Conservation (phyloP, 2,113 vertebrate genomes). For the Ptyas mucosa region DNA sequence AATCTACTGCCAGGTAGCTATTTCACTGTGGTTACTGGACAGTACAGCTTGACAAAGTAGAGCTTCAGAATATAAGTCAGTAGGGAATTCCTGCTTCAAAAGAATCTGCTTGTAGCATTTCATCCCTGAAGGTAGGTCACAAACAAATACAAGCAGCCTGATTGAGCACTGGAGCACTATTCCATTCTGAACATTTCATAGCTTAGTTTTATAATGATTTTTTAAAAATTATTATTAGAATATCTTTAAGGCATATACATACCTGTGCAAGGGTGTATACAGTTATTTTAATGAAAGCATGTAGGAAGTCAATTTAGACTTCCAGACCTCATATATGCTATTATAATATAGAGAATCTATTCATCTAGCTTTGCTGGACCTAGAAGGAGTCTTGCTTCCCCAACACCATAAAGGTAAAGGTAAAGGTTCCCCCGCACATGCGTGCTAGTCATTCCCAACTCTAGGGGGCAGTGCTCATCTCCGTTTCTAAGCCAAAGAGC, state of each 20-base stretch:
- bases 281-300: neutral
- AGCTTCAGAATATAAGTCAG: slow-evolving; percentile 40
- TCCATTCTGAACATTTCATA: neutral
- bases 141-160: neutral
- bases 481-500: too few species aligned
- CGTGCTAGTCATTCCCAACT: too few species aligned
- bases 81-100: slow-evolving; percentile 38
- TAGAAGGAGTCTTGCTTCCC: neutral
- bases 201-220: neutral
- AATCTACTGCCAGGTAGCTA: slow-evolving; percentile 45
- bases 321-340: neutral
- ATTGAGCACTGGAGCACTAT: neutral
- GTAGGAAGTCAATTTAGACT: neutral
- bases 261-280: neutral
- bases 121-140: neutral
- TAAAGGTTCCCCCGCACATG: too few species aligned
- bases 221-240: neutral
- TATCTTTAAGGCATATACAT: neutral
- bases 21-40: slow-evolving; percentile 53
- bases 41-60: slow-evolving; percentile 43
- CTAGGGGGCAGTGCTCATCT: too few species aligned
- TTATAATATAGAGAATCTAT: neutral
- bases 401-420: neutral
- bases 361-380: neutral
- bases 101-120: neutral